Conservation (phyloP, 2,888 invertebrate genomes). For the Andrena haemorrhoa region DNA sequence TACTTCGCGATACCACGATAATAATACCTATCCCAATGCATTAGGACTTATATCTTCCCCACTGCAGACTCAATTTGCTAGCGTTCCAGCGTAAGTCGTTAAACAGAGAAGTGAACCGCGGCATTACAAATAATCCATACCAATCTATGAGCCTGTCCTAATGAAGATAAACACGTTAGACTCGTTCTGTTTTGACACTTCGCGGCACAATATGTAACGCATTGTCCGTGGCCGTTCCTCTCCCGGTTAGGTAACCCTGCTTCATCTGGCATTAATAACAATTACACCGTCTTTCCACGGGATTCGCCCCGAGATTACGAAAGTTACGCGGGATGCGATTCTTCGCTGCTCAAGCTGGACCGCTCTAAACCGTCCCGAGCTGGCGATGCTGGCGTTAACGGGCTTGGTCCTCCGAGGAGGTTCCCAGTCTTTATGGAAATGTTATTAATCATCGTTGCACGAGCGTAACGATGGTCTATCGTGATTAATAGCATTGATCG, state of each 20-base stretch:
- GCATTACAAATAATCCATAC: conserved; percentile 6
- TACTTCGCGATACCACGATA: no score
- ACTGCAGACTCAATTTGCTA: background rate
- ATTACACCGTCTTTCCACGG: conserved; percentile 20
- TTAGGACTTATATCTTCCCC: background rate
- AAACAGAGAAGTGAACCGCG: background rate
- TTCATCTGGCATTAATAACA: conserved; percentile 50
- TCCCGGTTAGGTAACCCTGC: conserved; percentile 30
- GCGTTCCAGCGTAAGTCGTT: no score
- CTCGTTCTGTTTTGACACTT: conserved; percentile 29
- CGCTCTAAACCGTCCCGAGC: conserved; percentile 64
- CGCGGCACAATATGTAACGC: conserved; percentile 7
- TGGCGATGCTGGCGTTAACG: conserved; percentile 61
- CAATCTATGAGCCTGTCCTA: conserved; percentile 4
- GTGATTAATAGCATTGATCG: conserved; percentile 70
- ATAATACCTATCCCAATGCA: background rate
- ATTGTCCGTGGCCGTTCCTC: conserved; percentile 31
- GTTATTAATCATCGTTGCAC: conserved; percentile 71
- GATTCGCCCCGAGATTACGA: conserved; percentile 37
- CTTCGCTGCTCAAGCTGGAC: conserved; percentile 36
- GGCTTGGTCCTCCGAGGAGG: conserved; percentile 52
- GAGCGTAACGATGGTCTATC: conserved; percentile 54
- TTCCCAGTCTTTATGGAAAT: conserved; percentile 67
- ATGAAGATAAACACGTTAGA: conserved; percentile 42
- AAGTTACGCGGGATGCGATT: conserved; percentile 48